Evolutionary conservation across 2,888 invertebrate species (phyloP).

Genomic region (Cataglyphis albicans): DNA sequence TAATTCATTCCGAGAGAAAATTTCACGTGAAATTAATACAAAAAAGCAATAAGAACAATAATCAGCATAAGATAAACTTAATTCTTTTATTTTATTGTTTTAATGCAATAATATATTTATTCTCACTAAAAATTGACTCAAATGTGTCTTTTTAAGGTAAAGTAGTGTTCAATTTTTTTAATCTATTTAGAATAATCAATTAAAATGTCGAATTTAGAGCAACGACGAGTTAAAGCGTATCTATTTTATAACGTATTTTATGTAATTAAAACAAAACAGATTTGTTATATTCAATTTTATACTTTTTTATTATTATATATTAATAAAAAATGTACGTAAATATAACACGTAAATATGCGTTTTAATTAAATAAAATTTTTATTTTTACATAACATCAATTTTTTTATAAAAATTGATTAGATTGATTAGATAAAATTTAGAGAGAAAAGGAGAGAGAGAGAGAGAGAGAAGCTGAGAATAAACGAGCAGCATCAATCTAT

Average conservation of each 20-base stretch:
- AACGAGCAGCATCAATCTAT: not conserved
- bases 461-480: not conserved
- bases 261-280: not conserved
- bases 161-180: slow-evolving; percentile 31
- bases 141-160: slow-evolving; percentile 11
- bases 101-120: slow-evolving; percentile 3
- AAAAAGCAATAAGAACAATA: not conserved
- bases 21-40: not conserved
- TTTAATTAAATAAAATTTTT: not conserved
- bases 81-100: not conserved
- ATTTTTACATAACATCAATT: no score
- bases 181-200: slow-evolving; percentile 17
- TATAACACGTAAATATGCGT: not conserved
- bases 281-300: slow-evolving; percentile 23
- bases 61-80: slow-evolving; percentile 11
- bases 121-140: not conserved
- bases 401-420: not conserved
- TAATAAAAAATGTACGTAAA: slow-evolving; percentile 20
- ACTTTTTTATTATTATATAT: slow-evolving; percentile 27
- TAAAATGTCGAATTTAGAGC: not conserved
- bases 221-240: not conserved
- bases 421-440: not conserved
- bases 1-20: not conserved
- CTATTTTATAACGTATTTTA: not conserved
- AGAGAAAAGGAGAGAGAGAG: not conserved